Conservation (phyloP, 2,113 vertebrate genomes). For the Platichthys flesus region DNA sequence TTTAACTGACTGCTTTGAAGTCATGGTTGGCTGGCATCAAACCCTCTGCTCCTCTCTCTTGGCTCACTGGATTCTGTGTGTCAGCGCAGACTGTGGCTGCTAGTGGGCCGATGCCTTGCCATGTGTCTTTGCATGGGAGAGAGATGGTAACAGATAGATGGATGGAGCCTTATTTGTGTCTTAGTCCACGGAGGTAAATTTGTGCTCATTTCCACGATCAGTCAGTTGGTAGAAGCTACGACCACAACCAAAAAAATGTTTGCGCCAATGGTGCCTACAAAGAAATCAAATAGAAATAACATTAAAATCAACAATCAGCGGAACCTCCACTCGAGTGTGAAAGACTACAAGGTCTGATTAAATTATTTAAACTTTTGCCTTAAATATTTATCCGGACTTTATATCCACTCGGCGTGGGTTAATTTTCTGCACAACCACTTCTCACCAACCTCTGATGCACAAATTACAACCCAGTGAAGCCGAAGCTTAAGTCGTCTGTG, state of each 20-base stretch:
- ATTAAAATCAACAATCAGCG: conserved; percentile 59
- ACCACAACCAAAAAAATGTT: not conserved
- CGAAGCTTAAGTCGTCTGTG: not conserved
- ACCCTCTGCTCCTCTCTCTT: conserved; percentile 24
- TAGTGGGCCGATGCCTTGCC: conserved; percentile 13
- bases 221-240: not conserved
- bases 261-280: conserved; percentile 4
- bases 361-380: conserved; percentile 64
- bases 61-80: conserved; percentile 27
- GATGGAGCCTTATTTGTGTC: conserved; percentile 16
- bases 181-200: not conserved
- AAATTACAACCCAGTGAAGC: conserved; percentile 13
- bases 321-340: conserved; percentile 38
- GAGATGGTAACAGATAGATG: not conserved
- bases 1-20: conserved; percentile 58
- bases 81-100: conserved; percentile 32
- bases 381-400: conserved; percentile 71
- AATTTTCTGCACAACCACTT: conserved; percentile 34
- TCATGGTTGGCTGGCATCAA: conserved; percentile 46
- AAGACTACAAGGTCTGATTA: conserved; percentile 49
- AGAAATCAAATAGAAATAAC: conserved; percentile 57
- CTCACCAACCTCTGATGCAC: conserved; percentile 7
- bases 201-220: not conserved
- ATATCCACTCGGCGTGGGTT: conserved; percentile 49
- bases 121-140: conserved; percentile 7